Percentiles rank a stretch among this genome's conserved stretches.
These are phyloP conservation scores for Dicaeum eximium DNA, from an alignment of 2,113 vertebrate species.

Conservation along the genomic window DNA sequence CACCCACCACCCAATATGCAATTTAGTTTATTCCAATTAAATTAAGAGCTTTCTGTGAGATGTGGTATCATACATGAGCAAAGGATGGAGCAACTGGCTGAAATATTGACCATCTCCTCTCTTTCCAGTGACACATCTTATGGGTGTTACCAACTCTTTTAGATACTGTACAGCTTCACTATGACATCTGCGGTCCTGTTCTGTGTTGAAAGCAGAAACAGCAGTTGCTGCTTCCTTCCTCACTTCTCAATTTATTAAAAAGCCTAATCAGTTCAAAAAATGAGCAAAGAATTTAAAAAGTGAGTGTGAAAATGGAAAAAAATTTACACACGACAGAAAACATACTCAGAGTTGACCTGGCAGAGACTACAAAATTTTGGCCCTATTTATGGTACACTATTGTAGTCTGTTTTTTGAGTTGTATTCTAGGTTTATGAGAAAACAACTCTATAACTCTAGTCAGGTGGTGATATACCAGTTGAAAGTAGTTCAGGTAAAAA, in stretches of 20 bases:
- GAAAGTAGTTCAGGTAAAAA: neutral
- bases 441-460: neutral
- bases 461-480: neutral
- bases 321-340: neutral
- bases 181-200: neutral
- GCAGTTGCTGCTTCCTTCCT: neutral
- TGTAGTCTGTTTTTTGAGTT: neutral
- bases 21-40: neutral
- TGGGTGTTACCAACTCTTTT: neutral
- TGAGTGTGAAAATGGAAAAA: neutral
- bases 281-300: neutral
- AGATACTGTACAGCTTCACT: neutral
- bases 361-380: neutral
- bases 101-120: neutral
- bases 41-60: neutral
- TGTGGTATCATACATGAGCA: neutral
- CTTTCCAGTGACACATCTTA: neutral
- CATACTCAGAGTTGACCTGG: neutral
- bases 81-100: neutral
- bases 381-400: neutral
- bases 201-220: neutral
- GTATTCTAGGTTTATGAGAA: neutral
- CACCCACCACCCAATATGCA: neutral
- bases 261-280: neutral
- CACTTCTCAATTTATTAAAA: neutral